Evolutionary conservation across 1,140 invertebrate species (phyloP).

Genomic region (Lepidurus couesii): DNA sequence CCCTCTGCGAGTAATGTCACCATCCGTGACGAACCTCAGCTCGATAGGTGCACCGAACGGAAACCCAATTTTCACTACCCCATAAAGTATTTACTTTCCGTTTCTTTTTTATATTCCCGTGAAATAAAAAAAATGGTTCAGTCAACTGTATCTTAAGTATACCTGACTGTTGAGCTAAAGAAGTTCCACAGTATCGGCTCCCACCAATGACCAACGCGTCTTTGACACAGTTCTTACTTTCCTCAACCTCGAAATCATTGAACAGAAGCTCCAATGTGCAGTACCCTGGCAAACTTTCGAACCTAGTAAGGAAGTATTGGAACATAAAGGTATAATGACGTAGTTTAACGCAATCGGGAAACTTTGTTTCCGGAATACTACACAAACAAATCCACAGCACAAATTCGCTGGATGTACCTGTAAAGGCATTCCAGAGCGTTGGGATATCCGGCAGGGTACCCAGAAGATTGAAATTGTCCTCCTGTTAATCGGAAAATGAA

Average conservation of each 20-base stretch:
- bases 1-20: constrained; percentile 27
- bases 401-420: constrained; percentile 23
- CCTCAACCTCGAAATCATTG: constrained; percentile 38
- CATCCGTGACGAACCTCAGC: constrained; percentile 30
- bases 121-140: constrained; percentile 22
- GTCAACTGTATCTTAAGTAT: not conserved
- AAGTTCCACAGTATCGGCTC: constrained; percentile 37
- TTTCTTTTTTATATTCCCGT: too few relatives aligned
- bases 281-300: constrained; percentile 33
- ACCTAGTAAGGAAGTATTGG: constrained; percentile 15
- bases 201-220: constrained; percentile 38
- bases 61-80: constrained; percentile 28
- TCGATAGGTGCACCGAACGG: constrained; percentile 21
- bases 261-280: constrained; percentile 38
- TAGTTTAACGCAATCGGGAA: not conserved
- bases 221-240: constrained; percentile 33
- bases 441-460: constrained; percentile 37
- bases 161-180: constrained; percentile 38
- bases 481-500: constrained; percentile 14
- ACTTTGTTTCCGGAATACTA: not conserved
- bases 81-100: not conserved
- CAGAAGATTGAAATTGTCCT: constrained; percentile 32
- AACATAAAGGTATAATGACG: not conserved
- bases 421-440: constrained; percentile 29
- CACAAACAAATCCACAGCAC: not conserved